Percentiles rank a stretch among this genome's conserved stretches.
Conservation (phyloP, 2,113 vertebrate genomes). For the Thermophis baileyi region DNA sequence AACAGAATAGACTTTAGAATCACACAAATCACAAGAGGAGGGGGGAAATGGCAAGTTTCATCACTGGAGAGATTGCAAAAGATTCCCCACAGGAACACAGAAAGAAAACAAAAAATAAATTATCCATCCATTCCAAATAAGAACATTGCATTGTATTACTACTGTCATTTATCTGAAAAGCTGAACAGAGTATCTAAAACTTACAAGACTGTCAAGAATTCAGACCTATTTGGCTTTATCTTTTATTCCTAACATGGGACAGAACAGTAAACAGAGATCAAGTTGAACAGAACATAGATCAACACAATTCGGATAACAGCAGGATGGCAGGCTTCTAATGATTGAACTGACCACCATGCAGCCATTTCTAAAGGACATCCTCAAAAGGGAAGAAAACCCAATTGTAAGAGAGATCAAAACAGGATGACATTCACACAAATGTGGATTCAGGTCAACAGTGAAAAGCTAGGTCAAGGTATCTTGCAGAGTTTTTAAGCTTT, state of each 20-base stretch:
- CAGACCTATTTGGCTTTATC: neutral
- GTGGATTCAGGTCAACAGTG: neutral
- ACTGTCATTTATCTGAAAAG: neutral
- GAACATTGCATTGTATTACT: no score
- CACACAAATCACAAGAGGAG: neutral
- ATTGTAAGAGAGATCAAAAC: neutral
- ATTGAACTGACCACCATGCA: neutral
- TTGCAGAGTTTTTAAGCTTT: neutral
- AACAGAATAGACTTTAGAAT: neutral
- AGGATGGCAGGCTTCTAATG: neutral
- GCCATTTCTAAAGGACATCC: neutral
- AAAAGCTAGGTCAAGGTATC: neutral
- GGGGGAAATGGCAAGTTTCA: neutral
- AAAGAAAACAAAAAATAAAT: neutral
- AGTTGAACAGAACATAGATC: neutral
- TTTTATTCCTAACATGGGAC: neutral
- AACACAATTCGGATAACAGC: neutral
- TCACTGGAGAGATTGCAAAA: neutral
- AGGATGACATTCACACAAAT: neutral
- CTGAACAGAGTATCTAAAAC: neutral
- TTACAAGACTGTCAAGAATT: neutral
- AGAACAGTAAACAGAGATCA: neutral
- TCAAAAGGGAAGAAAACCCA: neutral
- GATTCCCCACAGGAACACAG: neutral
- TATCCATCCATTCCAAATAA: neutral